Conservation (phyloP, 2,888 invertebrate species). For the Agrotis segetum region DNA sequence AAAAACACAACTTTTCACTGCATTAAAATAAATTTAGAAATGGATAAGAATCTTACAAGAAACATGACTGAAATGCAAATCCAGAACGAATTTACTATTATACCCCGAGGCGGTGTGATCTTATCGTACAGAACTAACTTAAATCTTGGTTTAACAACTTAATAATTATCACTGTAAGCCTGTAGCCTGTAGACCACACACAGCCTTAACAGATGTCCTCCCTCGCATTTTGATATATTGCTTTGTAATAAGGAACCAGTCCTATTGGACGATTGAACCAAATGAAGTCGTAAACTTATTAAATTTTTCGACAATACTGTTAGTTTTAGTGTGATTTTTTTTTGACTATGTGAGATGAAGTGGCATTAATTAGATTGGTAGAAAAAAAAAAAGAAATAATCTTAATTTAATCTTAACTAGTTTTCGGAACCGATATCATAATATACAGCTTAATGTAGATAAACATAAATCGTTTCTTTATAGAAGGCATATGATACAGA, state of each 20-base stretch:
- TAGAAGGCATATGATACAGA: too few relatives aligned
- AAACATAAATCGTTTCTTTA: too few relatives aligned
- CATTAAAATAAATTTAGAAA: constrained; percentile 36
- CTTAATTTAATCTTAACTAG: constrained; percentile 7
- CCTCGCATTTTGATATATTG: constrained; percentile 78
- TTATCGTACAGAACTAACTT: constrained; percentile 69
- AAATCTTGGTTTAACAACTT: constrained; percentile 75
- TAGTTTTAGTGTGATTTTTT: constrained; percentile 6
- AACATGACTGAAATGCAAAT: constrained; percentile 67
- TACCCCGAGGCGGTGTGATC: constrained; percentile 65
- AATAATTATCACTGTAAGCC: constrained; percentile 74
- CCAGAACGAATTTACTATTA: constrained; percentile 62
- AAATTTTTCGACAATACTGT: constrained; percentile 10
- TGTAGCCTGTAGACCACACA: constrained; percentile 76
- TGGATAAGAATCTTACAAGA: constrained; percentile 61
- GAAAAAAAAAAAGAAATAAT: too few relatives aligned
- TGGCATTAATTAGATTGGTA: not conserved
- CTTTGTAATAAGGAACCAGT: constrained; percentile 59
- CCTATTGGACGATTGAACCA: constrained; percentile 24
- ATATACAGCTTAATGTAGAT: not conserved
- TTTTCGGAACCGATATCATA: not conserved
- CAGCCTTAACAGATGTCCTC: constrained; percentile 75
- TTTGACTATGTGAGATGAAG: not conserved
- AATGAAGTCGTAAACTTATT: constrained; percentile 38
- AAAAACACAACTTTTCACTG: not conserved